Base-by-base conservation (phyloP, 64 coral and sea anemone species). In the Montipora efflorescens region DNA sequence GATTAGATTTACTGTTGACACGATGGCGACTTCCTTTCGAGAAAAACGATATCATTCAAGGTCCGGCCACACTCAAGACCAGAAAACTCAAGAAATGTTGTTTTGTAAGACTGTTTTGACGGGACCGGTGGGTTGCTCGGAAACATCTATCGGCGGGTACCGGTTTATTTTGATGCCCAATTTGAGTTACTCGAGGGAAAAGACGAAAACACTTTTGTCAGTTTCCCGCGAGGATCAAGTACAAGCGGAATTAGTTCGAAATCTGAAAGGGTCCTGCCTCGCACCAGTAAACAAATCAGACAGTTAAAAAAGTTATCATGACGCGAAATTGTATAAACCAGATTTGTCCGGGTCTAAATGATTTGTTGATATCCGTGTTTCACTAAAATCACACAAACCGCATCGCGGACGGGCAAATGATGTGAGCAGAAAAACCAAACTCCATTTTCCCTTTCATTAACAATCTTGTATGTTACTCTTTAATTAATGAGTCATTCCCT, bases 201-300 rank as follows among this genome's bases (percentile, higher is more conserved):
- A 36, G 36, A 57, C 59, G 5, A 71, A 82, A 61, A 84, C 13
- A 84, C 25, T 46, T 36, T 84, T 82, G 59, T 7, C 28, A 13
- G 12, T 67, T 67, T 86, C 82, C 82, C 82, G 82, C 82, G 82
- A 66, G 82, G 82, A 72, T 72, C 47, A 86, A 71, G 62, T 71
- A 22, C 43, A 43, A 20, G 62, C 7, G 57, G 7, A 59, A 84
- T 8, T 8, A 57, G 53, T 57, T 20, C 19, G 45, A 72, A 86
- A 86, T 50, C 13, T 19, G 71, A 5, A 86, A 68, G 82, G 8
- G 19, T 47, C 82, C 66, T 86, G 45, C 5, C 1, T 20, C 47
- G 47, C 47, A 72, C 44, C 66, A 86, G 44, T 48, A 50, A n/a
- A 47, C 62, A 49, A 86, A 82, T 43, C 53, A 82, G 46, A 61